Conservation (phyloP, 2,113 vertebrate species). For the Bubo blakistoni region DNA sequence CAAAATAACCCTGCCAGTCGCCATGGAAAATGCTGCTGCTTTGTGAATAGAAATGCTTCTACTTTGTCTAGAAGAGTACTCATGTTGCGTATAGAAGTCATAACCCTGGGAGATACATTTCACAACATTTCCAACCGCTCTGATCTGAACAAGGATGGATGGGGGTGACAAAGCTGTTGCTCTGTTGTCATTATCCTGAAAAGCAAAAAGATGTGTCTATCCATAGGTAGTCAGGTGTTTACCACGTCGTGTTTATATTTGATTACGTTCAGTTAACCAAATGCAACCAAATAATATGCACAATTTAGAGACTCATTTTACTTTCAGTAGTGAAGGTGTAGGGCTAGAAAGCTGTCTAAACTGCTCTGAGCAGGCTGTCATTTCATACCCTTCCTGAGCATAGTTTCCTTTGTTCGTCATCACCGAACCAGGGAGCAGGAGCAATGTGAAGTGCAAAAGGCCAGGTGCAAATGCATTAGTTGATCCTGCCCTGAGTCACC, state of each 20-base stretch:
- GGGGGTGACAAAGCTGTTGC: neutral
- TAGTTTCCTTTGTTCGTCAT: neutral
- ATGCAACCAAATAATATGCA: neutral
- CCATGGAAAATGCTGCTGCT: neutral
- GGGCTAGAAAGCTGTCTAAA: too few relatives aligned
- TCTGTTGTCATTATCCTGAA: neutral
- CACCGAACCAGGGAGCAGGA: neutral
- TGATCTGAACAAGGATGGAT: neutral
- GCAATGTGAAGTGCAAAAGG: neutral
- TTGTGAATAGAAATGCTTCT: neutral
- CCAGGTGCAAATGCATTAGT: neutral
- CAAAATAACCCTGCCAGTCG: neutral
- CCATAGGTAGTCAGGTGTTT: neutral
- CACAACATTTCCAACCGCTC: neutral
- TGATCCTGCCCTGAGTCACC: neutral
- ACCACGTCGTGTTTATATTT: fast-evolving
- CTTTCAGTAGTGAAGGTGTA: neutral
- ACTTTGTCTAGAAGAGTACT: neutral
- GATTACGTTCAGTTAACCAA: too few relatives aligned
- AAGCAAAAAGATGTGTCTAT: neutral
- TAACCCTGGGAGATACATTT: neutral
- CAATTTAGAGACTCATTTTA: neutral
- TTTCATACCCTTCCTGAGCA: neutral
- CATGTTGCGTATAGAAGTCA: neutral
- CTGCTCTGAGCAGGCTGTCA: neutral